Evolutionary conservation across 2,797 vertebrate species (phyloP), one percentile per base, ranked within the genome.

Genomic region (Catharus ustulatus): DNA sequence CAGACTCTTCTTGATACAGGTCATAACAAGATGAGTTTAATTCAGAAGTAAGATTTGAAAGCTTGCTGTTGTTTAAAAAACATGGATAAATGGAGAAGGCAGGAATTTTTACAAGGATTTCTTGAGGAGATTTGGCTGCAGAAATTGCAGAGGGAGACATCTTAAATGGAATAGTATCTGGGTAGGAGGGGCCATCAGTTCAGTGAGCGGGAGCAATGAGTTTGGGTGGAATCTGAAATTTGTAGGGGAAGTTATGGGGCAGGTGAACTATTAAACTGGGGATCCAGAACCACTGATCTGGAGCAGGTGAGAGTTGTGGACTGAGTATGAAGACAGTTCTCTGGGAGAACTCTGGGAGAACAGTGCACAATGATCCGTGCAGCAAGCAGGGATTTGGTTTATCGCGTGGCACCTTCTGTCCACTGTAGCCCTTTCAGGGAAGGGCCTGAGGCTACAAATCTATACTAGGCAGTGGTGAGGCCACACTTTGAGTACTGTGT

Each of bases 251-350:
- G 11, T 72, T 72, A 38, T 75, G 22, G 36, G 52, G 3, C 27
- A 52, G 23, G 5, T 1, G 0, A 49, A n/a, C 13, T 29, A 6
- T 59, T 67, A 43, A 72, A 67, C 0, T 74, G 3, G 27, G 27
- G 5, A 40, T 93, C 68, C 0, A 2, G 40, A 81, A 48, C 15
- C 30, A 36, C 9, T 72, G 27, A 21, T 68, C n/a, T 5, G 1
- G 42, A 52, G 5, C 14, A 17, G 9, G 43, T 30, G 75, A 71
- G 51, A 69, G 10, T 42, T 78, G 79, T 1, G 2, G 22, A 6
- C 51, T 43, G 36, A 17, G 11, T 34, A 73, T 4, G 3, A 46
- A 59, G n/a, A 46, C 48, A 42, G 30, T 69, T 49, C 29, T 80
- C 5, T 58, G 26, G 55, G 20, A 36, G 71, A 22, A 38, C 38